Evolutionary conservation across 2,797 vertebrate species (phyloP), one percentile per base, ranked within the genome.

Genomic region (Columba guinea): DNA sequence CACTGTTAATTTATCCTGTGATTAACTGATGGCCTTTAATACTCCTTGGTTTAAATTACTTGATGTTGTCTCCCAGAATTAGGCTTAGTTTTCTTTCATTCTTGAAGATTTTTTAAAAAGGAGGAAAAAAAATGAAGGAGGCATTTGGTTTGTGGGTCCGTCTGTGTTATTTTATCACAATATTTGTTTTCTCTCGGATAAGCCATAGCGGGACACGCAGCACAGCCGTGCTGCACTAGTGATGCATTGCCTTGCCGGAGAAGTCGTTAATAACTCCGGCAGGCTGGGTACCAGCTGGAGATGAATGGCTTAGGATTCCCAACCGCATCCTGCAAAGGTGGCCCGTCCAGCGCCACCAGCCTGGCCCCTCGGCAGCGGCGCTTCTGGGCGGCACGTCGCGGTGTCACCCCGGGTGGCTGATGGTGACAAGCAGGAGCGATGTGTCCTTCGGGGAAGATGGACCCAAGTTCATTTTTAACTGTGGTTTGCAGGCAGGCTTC

Each of bases 221-320:
- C 76, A 11, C 9, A 83, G 88, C 77, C 84, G 24, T 7, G 63
- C 84, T 94, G 78, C 60, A 49, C 77, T 86, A 94, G 86, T 93
- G 95, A 89, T 95, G 32, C 39, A 84, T 95, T 91, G 83, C 77
- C 30, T 86, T 65, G 92, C 51, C 78, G 59, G 34, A 91, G 70
- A 92, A 52, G 84, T 96, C 82, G 14, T 97, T 93, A 96, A 89
- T 94, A 94, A 95, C 96, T 37, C 48, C 87, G 75, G 51, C 93
- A 94, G 90, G 84, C 94, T 89, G 90, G 85, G 58, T 95, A n/a
- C 88, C 84, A 12, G 26, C 27, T 85, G 89, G 68, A 92, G 83
- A 87, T 56, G 83, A 58, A 93, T 90, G 30, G 70, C 74, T 84
- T 56, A 51, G 59, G 49, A 82, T 89, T 63, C 92, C 92, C 87